Evolutionary conservation across 1,140 invertebrate species (phyloP), one percentile per base, ranked within the genome.

Genomic region (Leptinotarsa texana): DNA sequence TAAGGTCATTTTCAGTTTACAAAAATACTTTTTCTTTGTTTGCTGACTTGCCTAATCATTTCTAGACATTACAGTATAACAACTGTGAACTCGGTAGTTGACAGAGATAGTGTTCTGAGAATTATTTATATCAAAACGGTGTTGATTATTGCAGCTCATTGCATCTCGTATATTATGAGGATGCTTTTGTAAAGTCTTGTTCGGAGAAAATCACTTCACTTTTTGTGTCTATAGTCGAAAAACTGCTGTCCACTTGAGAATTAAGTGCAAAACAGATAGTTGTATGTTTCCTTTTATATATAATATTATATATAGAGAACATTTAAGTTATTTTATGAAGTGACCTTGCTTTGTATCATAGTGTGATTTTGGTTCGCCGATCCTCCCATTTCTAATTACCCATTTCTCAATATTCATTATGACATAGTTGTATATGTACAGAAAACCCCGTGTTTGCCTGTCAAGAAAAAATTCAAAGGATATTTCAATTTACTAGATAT

Each of bases 341-440:
- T 83, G 83, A 80, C 82, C 82, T 85, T 84, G 84, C 81, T 84
- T 85, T 85, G 81, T 83, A 83, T 74, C 77, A 84, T 82, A 84
- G 78, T 79, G 74, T 79, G 76, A 80, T 79, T 81, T 79, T 80
- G 78, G 75, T 82, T 82, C 70, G 77, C 77, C 75, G 69, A 76
- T 65, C 72, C 73, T 42, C n/a, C 51, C 69, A n/a, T 72, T 75
- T 61, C 68, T 33, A 57, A 71, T 57, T 71, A 71, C 72, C 71
- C 71, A 61, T 48, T 22, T 67, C 62, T 67, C 72, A 73, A 24
- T 67, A 73, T 73, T 61, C 69, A 71, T 71, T 48, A 48, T 49
- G 57, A 71, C 33, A 75, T 78, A 78, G 77, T 75, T 72, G 75
- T 75, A 74, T 72, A 63, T 78, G 75, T 76, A 76, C 77, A 78